Evolutionary conservation across 2,113 vertebrate species (phyloP), one percentile per base, ranked within the genome.

Genomic region (Nannobrachium achirus): DNA sequence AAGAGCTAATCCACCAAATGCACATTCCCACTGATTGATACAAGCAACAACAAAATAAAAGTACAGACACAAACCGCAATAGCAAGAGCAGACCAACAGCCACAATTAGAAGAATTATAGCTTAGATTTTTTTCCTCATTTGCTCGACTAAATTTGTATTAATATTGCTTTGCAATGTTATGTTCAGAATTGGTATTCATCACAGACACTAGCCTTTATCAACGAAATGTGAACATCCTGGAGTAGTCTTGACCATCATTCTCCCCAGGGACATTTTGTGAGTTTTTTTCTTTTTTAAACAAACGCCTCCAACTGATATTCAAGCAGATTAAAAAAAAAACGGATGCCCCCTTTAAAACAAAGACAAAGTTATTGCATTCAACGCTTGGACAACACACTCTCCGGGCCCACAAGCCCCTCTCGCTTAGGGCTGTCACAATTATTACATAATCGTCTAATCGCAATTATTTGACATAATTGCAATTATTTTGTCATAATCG

Each of bases 11-110:
- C 75, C 94, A 96, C 94, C 88, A 93, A 94, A 97, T 96, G 96
- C 96, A 97, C 95, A 93, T 93, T 94, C 95, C 95, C 96, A 95
- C 94, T 96, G 96, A 97, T 97, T 97, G 97, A 98, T 95, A 97
- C 94, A 93, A 97, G 95, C 96, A 95, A 93, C 87, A 71, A 65
- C 62, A 56, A 50, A 39, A 65, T 69, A 70, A 15, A 73, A 71
- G 69, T 75, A 84, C 80, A 75, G 56, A 88, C 67, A 88, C 76
- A 66, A 81, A 86, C 63, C 15, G 55, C 75, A 56, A 86, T 73
- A 82, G 69, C 66, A 45, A 85, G 76, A 81, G 73, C 66, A 84
- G 82, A 91, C 78, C 83, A 73, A 88, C 84, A 72, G 83, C 78
- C 84, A 92, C 86, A 74, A 86, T 82, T 69, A 89, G 80, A 78